These are phyloP conservation scores for Cololabis saira DNA, from an alignment of 2,113 vertebrate species.

Conservation along the genomic window DNA sequence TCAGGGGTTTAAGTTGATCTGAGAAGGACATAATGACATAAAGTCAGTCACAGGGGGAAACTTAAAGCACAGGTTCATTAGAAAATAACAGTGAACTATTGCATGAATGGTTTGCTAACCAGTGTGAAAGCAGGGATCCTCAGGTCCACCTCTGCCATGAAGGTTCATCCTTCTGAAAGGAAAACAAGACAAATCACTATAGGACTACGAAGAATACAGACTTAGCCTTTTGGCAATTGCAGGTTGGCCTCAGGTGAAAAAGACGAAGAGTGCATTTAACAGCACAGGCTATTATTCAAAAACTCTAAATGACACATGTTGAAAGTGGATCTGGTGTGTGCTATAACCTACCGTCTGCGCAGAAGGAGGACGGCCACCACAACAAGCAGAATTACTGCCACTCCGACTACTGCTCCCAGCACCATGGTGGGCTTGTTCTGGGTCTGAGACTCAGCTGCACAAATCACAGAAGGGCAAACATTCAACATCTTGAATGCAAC, in stretches of 20 bases:
- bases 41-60: constrained; percentile 1
- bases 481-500: constrained; percentile 6
- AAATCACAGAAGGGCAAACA: constrained; percentile 11
- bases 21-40: neutral
- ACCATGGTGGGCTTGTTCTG: constrained; percentile 81
- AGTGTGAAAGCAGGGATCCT: constrained; percentile 92
- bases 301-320: constrained; percentile 53
- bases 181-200: constrained; percentile 53
- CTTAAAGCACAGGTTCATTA: neutral
- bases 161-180: constrained; percentile 81
- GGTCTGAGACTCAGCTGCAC: constrained; percentile 75
- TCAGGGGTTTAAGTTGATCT: constrained; percentile 96
- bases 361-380: constrained; percentile 81
- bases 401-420: constrained; percentile 73
- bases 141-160: constrained; percentile 82
- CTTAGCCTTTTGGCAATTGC: constrained; percentile 47
- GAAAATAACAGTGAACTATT: neutral
- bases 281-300: constrained; percentile 53
- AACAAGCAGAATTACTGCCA: constrained; percentile 77
- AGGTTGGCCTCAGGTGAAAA: constrained; percentile 45
- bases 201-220: constrained; percentile 40
- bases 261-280: constrained; percentile 47
- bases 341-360: constrained; percentile 80
- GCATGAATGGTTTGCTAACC: constrained; percentile 76
- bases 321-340: constrained; percentile 21